Evolutionary conservation across 2,888 invertebrate genomes (phyloP).

Genomic region (Omphaloscelis lunosa): DNA sequence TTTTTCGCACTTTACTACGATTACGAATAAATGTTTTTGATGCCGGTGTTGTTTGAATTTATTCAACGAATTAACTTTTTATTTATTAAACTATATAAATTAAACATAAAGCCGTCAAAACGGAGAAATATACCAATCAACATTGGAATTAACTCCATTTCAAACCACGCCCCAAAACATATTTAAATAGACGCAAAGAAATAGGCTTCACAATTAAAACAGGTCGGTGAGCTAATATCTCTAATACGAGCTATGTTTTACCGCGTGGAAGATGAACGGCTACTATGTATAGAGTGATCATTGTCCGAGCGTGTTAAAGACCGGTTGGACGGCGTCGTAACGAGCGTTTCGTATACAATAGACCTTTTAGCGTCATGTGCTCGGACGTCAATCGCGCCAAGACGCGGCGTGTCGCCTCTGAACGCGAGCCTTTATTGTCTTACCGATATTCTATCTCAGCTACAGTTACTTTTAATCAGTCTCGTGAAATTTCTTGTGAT

Average conservation of each 20-base stretch:
- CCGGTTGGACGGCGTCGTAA: slow-evolving; percentile 87
- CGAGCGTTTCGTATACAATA: slow-evolving; percentile 90
- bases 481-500: slow-evolving; percentile 58
- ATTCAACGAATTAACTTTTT: neutral
- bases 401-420: slow-evolving; percentile 78
- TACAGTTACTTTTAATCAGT: slow-evolving; percentile 64
- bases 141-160: slow-evolving; percentile 53
- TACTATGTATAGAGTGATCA: slow-evolving; percentile 89
- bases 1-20: slow-evolving; percentile 2
- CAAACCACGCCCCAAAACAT: slow-evolving; percentile 51
- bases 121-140: slow-evolving; percentile 22
- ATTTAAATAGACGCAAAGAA: slow-evolving; percentile 50
- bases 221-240: slow-evolving; percentile 70
- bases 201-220: slow-evolving; percentile 69
- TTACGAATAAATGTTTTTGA: neutral
- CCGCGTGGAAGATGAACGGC: slow-evolving; percentile 77
- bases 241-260: slow-evolving; percentile 71
- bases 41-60: neutral
- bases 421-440: slow-evolving; percentile 82
- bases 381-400: slow-evolving; percentile 86
- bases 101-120: slow-evolving; percentile 18
- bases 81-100: neutral
- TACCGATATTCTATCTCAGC: slow-evolving; percentile 61
- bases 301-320: slow-evolving; percentile 89
- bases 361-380: slow-evolving; percentile 90